Base-by-base conservation (phyloP, 35 echinoderm and acorn worm genomes). In the Ophiothrix spiculata region DNA sequence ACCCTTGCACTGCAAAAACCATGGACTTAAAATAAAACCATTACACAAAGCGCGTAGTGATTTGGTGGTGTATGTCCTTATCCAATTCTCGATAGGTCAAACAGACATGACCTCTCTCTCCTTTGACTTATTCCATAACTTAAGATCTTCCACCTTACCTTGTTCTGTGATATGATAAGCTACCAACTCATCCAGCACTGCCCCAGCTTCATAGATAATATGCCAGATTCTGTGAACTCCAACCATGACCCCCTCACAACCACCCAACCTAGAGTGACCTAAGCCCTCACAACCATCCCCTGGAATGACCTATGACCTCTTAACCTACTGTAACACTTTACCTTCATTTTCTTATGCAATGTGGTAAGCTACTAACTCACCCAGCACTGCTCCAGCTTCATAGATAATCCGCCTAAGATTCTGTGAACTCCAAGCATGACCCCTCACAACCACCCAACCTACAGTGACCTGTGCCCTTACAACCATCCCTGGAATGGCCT, bases 151-250 rank as follows among this genome's bases (percentile, higher is more conserved):
- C 74, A 94, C 92, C 87, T 77, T 86, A 4, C 86, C 56, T 69
- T 94, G 87, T 35, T 88, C 83, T 17, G 80, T 80, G 19, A 91
- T 75, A 46, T 88, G 77, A 23, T 77, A 46, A 31, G 76, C 81
- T 39, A 91, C 77, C 31, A 97, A 54, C 31, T 97, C 87, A 85
- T 97, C 95, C 45, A 97, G 40, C 39, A 93, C 86, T 33, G 86
- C 69, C 10, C 95, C 91, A 39, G 87, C 91, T 69, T 93, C 90
- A 33, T 46, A 64, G 78, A 97, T 87, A 75, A 97, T 89, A 36
- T 35, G 78, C 4, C 76, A 93, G 49, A 75, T 85, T 93, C 32
- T 90, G 90, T 40, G 88, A 56, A 74, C 82, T 97, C 95, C 91
- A 97, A 19, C 91, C 91, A 80, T 88, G 91, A 16, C 79, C 80